Conservation (phyloP, 1,140 invertebrate species). For the Bombyx mandarina region DNA sequence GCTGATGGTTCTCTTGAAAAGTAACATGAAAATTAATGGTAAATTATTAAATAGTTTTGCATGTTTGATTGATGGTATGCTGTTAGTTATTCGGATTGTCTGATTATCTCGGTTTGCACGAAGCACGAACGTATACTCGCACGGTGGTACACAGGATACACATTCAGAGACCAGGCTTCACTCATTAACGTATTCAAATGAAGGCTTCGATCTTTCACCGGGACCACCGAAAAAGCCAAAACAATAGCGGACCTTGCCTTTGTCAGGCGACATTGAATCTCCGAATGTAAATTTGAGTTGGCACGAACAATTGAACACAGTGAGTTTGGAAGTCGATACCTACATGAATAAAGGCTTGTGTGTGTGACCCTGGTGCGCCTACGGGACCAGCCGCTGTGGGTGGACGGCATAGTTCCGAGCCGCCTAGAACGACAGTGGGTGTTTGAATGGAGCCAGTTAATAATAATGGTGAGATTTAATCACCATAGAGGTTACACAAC, state of each 20-base stretch:
- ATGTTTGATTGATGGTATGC: slow-evolving; percentile 36
- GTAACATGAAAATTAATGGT: slow-evolving; percentile 69
- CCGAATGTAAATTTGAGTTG: slow-evolving; percentile 56
- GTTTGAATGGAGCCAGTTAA: slow-evolving; percentile 69
- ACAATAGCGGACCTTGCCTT: slow-evolving; percentile 56
- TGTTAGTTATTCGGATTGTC: slow-evolving; percentile 42
- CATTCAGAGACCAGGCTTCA: slow-evolving; percentile 19
- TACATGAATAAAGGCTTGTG: slow-evolving; percentile 53
- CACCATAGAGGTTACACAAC: slow-evolving; percentile 67
- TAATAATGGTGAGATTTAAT: slow-evolving; percentile 71
- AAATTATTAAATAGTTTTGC: slow-evolving; percentile 52
- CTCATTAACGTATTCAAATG: slow-evolving; percentile 38
- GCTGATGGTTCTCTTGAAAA: slow-evolving; percentile 67
- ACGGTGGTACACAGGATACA: slow-evolving; percentile 19
- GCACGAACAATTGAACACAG: slow-evolving; percentile 57
- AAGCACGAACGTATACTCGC: slow-evolving; percentile 25
- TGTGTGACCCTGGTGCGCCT: slow-evolving; percentile 67
- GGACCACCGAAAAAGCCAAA: slow-evolving; percentile 56
- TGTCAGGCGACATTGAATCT: slow-evolving; percentile 57
- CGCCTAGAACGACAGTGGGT: slow-evolving; percentile 67
- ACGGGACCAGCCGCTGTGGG: slow-evolving; percentile 65
- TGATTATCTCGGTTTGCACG: slow-evolving; percentile 64
- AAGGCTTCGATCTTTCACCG: slow-evolving; percentile 25
- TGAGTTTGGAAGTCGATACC: slow-evolving; percentile 48
- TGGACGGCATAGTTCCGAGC: slow-evolving; percentile 67